Percentiles rank a stretch among this genome's conserved stretches.
phyloP scores from a whole-genome alignment of 2,797 vertebrate genomes.

The Lepidocolaptes lacrymiger region DNA sequence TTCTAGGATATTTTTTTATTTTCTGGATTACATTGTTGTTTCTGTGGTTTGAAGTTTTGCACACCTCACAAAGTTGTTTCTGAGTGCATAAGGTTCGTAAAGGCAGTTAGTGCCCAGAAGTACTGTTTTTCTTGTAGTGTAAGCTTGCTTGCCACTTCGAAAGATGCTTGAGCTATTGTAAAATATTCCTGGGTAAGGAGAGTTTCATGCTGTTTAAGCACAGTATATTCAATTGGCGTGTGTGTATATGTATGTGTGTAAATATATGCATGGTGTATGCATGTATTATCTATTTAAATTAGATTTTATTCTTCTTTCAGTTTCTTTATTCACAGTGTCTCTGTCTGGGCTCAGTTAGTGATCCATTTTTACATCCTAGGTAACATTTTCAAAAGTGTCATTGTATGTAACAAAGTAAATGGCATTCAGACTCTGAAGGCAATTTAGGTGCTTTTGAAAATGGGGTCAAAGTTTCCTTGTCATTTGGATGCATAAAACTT shows the following conservation, averaged over 20 bases:
- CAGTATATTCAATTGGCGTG: neutral
- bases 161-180: neutral
- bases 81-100: neutral
- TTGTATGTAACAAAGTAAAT: neutral
- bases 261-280: neutral
- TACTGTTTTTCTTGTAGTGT: neutral
- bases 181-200: neutral
- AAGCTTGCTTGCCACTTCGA: neutral
- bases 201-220: neutral
- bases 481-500: constrained; percentile 28
- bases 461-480: constrained; percentile 10
- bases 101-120: neutral
- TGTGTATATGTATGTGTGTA: neutral
- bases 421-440: neutral
- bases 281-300: neutral
- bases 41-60: neutral
- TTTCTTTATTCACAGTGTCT: neutral
- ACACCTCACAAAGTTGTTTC: neutral
- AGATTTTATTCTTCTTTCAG: neutral
- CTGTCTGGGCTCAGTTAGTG: neutral
- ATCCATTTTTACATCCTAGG: constrained; percentile 1
- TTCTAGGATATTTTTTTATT: neutral
- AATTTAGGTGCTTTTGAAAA: constrained; percentile 42
- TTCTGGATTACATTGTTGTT: neutral
- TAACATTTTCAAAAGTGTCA: constrained; percentile 16